phyloP scores from a whole-genome alignment of 92 coral and sea anemone genomes.

The Phymanthus crucifer region DNA sequence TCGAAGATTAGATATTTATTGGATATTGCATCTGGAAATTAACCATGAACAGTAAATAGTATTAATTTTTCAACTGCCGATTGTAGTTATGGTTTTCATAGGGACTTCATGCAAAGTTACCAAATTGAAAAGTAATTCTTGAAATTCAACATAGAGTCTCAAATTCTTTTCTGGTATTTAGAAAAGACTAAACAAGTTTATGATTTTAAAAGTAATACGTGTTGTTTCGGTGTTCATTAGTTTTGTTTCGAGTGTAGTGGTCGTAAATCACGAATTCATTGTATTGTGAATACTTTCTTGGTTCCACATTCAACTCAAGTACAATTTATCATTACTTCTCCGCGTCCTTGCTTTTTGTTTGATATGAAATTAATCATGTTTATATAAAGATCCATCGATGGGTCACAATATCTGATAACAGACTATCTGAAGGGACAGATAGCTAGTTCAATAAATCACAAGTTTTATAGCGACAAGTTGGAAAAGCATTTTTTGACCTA shows the following conservation, averaged over 20 bases:
- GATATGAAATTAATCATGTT: constrained; percentile 9
- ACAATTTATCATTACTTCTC: not conserved
- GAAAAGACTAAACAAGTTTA: not conserved
- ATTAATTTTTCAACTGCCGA: too few relatives aligned
- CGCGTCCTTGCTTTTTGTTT: constrained; percentile 1
- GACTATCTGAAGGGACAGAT: not conserved
- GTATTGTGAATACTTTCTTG: not conserved
- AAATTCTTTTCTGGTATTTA: not conserved
- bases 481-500: too few relatives aligned
- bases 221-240: not conserved
- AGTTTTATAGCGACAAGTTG: not conserved
- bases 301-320: not conserved
- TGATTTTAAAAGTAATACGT: not conserved
- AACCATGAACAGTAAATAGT: too few relatives aligned
- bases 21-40: too few relatives aligned
- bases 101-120: too few relatives aligned
- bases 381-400: not conserved
- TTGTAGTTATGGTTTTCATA: too few relatives aligned
- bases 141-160: not conserved
- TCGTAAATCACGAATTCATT: not conserved
- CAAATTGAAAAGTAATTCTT: too few relatives aligned
- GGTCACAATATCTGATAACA: not conserved
- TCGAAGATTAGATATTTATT: too few relatives aligned
- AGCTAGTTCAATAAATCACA: not conserved
- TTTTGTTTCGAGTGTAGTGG: not conserved